A percentile compares a stretch with the other conserved stretches of the same genome.
Evolutionary conservation across 2,797 vertebrate species (phyloP).

Genomic region (Ctenopoma multispine): DNA sequence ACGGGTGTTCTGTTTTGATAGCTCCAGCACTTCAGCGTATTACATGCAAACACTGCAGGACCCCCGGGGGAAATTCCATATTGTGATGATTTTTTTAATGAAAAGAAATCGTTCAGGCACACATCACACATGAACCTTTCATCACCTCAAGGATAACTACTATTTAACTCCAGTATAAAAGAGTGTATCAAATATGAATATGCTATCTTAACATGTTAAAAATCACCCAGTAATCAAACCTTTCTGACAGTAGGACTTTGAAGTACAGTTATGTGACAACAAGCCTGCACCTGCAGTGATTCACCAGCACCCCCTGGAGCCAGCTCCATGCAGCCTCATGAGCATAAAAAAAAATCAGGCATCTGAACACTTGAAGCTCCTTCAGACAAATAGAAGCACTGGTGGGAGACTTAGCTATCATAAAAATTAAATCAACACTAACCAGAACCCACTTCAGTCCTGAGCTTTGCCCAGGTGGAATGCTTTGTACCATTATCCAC

Average conservation of each 20-base stretch:
- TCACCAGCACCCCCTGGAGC: slow-evolving; percentile 64
- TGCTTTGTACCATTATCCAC: neutral
- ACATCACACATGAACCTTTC: too few relatives aligned
- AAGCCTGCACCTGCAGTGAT: slow-evolving; percentile 30
- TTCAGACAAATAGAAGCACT: neutral
- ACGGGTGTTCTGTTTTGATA: neutral
- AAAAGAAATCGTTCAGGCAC: too few relatives aligned
- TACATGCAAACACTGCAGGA: too few relatives aligned
- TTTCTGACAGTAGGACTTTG: slow-evolving; percentile 25
- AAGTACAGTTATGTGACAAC: slow-evolving; percentile 30
- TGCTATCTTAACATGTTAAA: neutral
- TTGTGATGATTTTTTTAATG: too few relatives aligned
- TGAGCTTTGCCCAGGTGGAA: too few relatives aligned
- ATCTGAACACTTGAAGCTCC: neutral
- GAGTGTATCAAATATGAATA: neutral
- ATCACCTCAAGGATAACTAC: too few relatives aligned
- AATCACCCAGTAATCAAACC: neutral
- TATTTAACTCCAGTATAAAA: neutral
- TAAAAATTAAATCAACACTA: neutral
- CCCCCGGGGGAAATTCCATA: too few relatives aligned
- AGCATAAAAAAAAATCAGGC: neutral
- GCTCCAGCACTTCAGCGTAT: neutral
- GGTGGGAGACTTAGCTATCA: neutral
- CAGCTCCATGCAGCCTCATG: slow-evolving; percentile 7
- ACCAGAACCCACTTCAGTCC: neutral